These are phyloP conservation scores for Eremophila alpestris DNA, from an alignment of 2,797 vertebrate genomes.

Conservation along the genomic window DNA sequence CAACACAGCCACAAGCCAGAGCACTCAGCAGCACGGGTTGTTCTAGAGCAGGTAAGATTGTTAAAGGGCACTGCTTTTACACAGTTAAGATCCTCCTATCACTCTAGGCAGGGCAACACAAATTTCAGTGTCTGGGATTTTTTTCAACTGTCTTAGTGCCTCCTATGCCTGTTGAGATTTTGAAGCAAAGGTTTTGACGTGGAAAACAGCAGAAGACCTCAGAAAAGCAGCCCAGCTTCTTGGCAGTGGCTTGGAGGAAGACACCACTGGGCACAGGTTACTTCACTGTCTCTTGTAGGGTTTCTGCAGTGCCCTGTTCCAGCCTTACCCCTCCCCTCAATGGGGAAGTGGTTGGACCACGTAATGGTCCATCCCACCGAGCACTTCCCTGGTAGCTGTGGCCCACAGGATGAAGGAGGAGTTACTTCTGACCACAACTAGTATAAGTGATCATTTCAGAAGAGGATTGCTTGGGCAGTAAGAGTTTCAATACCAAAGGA, in stretches of 20 bases:
- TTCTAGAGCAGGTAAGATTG: not conserved
- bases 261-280: not conserved
- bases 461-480: not conserved
- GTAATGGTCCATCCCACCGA: not conserved
- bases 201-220: not conserved
- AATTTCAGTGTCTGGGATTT: not conserved
- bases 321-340: not conserved
- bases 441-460: not conserved
- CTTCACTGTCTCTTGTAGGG: not conserved
- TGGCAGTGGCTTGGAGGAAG: not conserved
- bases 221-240: not conserved
- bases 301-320: not conserved
- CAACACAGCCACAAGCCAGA: not conserved
- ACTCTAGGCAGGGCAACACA: not conserved
- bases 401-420: not conserved
- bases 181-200: too few relatives aligned
- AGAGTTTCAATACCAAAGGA: not conserved
- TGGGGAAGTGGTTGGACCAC: not conserved
- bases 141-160: too few relatives aligned
- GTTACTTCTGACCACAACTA: not conserved
- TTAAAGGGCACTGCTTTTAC: not conserved
- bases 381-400: not conserved
- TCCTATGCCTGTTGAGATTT: too few relatives aligned
- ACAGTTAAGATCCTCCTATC: not conserved
- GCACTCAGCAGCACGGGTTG: fast-evolving